A percentile compares a stretch with the other conserved stretches of the same genome.
phyloP scores from a whole-genome alignment of 2,888 invertebrate genomes.

The Strigamia maritima region DNA sequence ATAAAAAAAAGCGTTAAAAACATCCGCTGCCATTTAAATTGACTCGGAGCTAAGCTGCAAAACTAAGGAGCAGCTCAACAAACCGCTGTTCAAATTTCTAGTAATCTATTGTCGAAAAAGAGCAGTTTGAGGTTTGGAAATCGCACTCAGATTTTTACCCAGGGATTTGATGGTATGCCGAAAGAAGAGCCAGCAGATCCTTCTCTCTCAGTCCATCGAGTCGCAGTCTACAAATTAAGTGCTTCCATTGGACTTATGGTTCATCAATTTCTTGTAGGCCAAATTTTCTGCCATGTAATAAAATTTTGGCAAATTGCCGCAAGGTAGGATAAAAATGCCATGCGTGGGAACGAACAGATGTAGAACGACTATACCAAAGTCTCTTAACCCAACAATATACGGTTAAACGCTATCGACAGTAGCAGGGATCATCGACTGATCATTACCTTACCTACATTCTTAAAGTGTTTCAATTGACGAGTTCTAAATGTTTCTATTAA shows the following conservation, averaged over 20 bases:
- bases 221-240: constrained; percentile 9
- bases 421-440: background rate
- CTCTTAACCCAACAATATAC: constrained; percentile 16
- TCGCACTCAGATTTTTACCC: constrained; percentile 15
- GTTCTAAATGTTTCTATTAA: too few species aligned
- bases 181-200: background rate
- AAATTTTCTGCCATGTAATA: constrained; percentile 25
- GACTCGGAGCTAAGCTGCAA: too few species aligned
- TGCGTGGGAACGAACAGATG: constrained; percentile 18
- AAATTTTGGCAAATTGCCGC: constrained; percentile 24
- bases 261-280: constrained; percentile 21
- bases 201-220: constrained; percentile 12
- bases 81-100: background rate
- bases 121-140: background rate
- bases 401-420: background rate
- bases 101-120: background rate
- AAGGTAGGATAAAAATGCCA: constrained; percentile 12
- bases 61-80: background rate
- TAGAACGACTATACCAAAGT: background rate
- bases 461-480: background rate
- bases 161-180: background rate
- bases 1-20: too few species aligned
- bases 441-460: background rate
- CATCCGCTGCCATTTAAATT: too few species aligned
- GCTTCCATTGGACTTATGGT: constrained; percentile 16